Evolutionary conservation across 2,113 vertebrate species (phyloP), one percentile per base, ranked within the genome.

Genomic region (Alectura lathami): DNA sequence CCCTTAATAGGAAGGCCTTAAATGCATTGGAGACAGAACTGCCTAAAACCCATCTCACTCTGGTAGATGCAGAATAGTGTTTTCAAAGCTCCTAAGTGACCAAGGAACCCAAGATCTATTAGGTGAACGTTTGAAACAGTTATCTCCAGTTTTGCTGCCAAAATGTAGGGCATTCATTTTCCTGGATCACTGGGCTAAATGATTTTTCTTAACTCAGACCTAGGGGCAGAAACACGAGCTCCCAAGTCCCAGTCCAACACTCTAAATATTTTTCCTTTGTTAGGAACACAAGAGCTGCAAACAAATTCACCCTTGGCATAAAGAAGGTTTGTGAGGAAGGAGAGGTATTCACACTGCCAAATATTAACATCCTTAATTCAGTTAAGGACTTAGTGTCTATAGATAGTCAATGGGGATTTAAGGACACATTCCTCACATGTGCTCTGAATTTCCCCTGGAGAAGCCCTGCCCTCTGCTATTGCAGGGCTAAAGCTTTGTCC

Each of bases 151-250:
- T 88, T 83, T n/a, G 40, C 88, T 92, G 64, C 60, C 80, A 81
- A 83, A 94, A 95, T 93, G 88, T 94, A 92, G 96, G 92, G 69
- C 92, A 93, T 83, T 85, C 87, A 30, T 95, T 93, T 95, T 95
- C 85, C 89, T 94, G 91, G 79, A 94, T 89, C 89, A 89, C 85
- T 89, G 91, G 96, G 85, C 88, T 91, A 94, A 95, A 88, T 94
- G 38, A 70, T 87, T 95, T 91, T 83, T 80, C 85, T 87, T 59
- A 57, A 78, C 78, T 95, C 82, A 91, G 87, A 91, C 85, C 94
- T 88, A 91, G 79, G 72, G 93, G 75, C 96, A 96, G 87, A 76
- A 93, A 77, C 63, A 67, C 17, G 40, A 56, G 67, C 72, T 87
- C 87, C 59, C 83, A 81, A 70, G 74, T 92, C 78, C 50, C 59